A percentile compares a stretch with the other conserved stretches of the same genome.
These are phyloP conservation scores for Mythimna loreyi DNA, from an alignment of 2,888 invertebrate genomes.

Conservation along the genomic window DNA sequence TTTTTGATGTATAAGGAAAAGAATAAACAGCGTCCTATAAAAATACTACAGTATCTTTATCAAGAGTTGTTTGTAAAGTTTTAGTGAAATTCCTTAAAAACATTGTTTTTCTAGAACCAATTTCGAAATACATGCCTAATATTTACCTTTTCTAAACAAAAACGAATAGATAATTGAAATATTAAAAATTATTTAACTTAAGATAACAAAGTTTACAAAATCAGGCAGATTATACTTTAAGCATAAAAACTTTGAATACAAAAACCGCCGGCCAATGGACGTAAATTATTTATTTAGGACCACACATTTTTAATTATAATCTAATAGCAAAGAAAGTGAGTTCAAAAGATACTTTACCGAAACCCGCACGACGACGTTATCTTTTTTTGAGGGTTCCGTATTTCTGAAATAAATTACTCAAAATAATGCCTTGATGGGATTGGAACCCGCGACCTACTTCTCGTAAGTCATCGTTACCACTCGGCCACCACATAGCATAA, in stretches of 20 bases:
- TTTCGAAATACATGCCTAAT: conserved; percentile 14
- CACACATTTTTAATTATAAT: conserved; percentile 14
- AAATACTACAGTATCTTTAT: conserved; percentile 14
- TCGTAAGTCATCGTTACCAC: too few relatives aligned
- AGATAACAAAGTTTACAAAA: conserved; percentile 39
- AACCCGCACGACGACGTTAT: conserved; percentile 11
- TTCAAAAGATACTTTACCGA: conserved; percentile 9
- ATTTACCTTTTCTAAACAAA: conserved; percentile 21
- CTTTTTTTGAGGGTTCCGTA: too few relatives aligned
- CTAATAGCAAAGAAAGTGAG: conserved; percentile 22
- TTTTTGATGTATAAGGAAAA: neutral
- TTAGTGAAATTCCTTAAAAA: conserved; percentile 10
- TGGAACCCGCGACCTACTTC: too few relatives aligned
- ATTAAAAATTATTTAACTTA: conserved; percentile 10
- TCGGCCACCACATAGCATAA: too few relatives aligned
- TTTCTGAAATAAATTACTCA: too few relatives aligned
- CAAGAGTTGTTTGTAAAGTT: conserved; percentile 5
- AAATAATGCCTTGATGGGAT: too few relatives aligned
- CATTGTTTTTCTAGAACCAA: conserved; percentile 11
- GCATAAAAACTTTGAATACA: conserved; percentile 19
- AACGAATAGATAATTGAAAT: conserved; percentile 27
- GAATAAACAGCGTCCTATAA: neutral
- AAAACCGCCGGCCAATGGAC: conserved; percentile 16
- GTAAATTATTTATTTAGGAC: conserved; percentile 51
- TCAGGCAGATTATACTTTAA: conserved; percentile 13